Evolutionary conservation across 2,113 vertebrate species (phyloP).

Genomic region (Crotalus horridus): DNA sequence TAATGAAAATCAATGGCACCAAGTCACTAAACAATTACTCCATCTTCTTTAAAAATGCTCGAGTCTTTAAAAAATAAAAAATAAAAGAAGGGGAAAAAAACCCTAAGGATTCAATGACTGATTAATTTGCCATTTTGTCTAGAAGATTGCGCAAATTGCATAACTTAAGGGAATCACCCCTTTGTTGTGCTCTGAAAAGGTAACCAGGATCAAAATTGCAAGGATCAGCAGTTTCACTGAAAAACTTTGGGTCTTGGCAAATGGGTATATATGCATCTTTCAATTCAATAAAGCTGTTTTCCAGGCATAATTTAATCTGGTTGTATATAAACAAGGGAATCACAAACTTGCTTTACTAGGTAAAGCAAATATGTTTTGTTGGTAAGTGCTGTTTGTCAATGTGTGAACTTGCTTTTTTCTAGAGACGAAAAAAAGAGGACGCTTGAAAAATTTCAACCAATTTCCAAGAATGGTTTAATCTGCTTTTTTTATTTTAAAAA

Average conservation of each 20-base stretch:
- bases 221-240: conserved; percentile 31
- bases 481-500: not conserved
- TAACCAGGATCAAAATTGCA: conserved; percentile 62
- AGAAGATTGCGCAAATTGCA: conserved; percentile 71
- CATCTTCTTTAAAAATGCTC: conserved; percentile 80
- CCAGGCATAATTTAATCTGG: not conserved
- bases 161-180: conserved; percentile 68
- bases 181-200: conserved; percentile 52
- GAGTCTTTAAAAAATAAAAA: conserved; percentile 73
- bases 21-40: conserved; percentile 84
- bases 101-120: conserved; percentile 68
- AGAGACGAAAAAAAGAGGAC: not conserved
- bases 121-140: conserved; percentile 79
- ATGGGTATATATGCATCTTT: conserved; percentile 39
- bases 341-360: not conserved
- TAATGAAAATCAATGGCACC: conserved; percentile 85
- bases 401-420: not conserved
- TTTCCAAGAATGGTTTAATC: not conserved
- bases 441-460: not conserved
- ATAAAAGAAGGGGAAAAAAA: conserved; percentile 20
- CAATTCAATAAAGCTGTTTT: not conserved
- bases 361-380: not conserved
- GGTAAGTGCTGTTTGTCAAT: not conserved
- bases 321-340: not conserved
- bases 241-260: conserved; percentile 45